Evolutionary conservation across 2,888 invertebrate genomes (phyloP).

Genomic region (Proisotoma minuta): DNA sequence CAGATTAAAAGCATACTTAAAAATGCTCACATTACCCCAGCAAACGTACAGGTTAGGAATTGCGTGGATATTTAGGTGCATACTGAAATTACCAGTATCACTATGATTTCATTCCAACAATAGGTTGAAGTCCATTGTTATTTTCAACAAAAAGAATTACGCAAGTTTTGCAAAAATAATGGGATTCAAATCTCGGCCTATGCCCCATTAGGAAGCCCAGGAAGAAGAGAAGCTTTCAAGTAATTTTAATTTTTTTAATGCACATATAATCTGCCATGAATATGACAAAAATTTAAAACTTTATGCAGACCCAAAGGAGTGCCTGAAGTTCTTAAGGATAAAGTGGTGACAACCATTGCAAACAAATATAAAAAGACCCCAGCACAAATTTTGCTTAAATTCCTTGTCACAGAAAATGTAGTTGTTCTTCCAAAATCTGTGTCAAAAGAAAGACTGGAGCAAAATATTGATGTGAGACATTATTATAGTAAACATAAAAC

Average conservation of each 20-base stretch:
- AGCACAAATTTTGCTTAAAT: slow-evolving; percentile 71
- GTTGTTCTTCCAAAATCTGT: slow-evolving; percentile 80
- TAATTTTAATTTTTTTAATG: not conserved
- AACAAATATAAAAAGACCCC: slow-evolving; percentile 61
- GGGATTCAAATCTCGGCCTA: slow-evolving; percentile 72
- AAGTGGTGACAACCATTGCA: slow-evolving; percentile 49
- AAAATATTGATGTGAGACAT: slow-evolving; percentile 59
- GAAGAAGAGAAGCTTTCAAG: slow-evolving; percentile 22
- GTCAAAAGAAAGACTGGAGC: slow-evolving; percentile 63
- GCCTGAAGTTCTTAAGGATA: slow-evolving; percentile 46
- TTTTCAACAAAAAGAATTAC: slow-evolving; percentile 65
- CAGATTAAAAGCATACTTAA: slow-evolving; percentile 67
- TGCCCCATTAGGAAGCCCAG: slow-evolving; percentile 59
- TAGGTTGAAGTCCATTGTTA: slow-evolving; percentile 70
- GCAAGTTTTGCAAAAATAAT: slow-evolving; percentile 59
- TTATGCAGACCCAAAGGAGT: slow-evolving; percentile 25
- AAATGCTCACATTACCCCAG: slow-evolving; percentile 60
- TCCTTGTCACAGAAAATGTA: slow-evolving; percentile 67
- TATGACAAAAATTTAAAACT: too few species aligned
- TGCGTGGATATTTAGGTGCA: too few species aligned
- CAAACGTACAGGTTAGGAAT: slow-evolving; percentile 53
- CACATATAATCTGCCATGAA: not conserved
- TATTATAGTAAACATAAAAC: not conserved
- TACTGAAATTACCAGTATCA: not conserved
- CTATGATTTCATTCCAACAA: not conserved